Conservation (phyloP, 2,113 vertebrate genomes). For the Xiphorhynchus elegans region DNA sequence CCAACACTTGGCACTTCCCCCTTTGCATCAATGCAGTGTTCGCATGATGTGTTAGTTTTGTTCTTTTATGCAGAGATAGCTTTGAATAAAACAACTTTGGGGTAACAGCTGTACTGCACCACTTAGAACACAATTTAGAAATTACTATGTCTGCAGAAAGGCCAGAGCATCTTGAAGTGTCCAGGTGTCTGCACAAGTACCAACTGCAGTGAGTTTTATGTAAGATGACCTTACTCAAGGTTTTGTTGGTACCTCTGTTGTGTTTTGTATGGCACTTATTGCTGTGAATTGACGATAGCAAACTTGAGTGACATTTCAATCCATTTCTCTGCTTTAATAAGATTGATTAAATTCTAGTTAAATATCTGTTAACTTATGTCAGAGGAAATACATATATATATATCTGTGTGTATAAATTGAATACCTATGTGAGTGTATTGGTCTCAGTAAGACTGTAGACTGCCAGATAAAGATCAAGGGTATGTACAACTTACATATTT, state of each 20-base stretch:
- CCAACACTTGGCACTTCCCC: background rate
- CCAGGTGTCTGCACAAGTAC: background rate
- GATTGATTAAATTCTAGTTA: background rate
- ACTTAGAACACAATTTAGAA: background rate
- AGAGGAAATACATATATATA: background rate
- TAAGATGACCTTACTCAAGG: background rate
- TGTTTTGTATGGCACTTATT: background rate
- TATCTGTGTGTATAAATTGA: background rate
- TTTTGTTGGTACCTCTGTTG: background rate
- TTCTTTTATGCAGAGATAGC: constrained; percentile 19
- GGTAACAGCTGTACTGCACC: background rate
- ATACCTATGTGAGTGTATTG: background rate
- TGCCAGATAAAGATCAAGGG: background rate
- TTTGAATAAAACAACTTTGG: background rate
- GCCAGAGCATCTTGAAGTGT: background rate
- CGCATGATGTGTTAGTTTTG: constrained; percentile 28
- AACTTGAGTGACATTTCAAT: background rate
- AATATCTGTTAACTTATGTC: background rate
- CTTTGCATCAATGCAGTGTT: background rate
- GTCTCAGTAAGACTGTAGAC: background rate
- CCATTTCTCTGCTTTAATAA: background rate
- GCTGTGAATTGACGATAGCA: background rate
- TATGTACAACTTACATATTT: rapidly evolving
- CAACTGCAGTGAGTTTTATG: background rate
- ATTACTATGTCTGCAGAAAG: background rate